Conservation (phyloP, 1,140 invertebrate genomes). For the Platorchestia sp. region DNA sequence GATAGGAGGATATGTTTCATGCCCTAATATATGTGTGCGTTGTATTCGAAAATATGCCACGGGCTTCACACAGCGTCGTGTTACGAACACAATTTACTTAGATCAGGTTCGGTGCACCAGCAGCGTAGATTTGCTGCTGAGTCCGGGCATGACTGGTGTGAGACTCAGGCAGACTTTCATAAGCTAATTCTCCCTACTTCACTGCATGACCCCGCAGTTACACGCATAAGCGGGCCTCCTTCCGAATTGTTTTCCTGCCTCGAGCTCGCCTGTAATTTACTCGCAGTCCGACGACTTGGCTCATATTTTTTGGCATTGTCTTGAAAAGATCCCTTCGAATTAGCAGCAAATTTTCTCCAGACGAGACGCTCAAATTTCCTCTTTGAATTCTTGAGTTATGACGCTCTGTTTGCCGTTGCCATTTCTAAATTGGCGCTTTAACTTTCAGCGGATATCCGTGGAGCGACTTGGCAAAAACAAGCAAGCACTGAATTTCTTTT, state of each 20-base stretch:
- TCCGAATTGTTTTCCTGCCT: background rate
- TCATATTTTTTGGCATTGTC: background rate
- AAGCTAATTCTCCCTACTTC: background rate
- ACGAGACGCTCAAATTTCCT: background rate
- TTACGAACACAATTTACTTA: too few species aligned
- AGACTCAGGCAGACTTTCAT: background rate
- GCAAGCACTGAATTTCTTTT: background rate
- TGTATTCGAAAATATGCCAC: background rate
- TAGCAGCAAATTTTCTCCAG: background rate
- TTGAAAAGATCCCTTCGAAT: background rate
- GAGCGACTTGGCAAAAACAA: background rate
- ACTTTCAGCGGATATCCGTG: background rate
- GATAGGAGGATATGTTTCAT: too few species aligned
- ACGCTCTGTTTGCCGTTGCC: background rate
- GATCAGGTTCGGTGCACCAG: background rate
- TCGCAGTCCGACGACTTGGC: background rate
- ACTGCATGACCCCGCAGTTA: background rate
- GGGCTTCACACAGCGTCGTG: background rate
- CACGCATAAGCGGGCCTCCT: background rate
- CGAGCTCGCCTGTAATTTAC: background rate
- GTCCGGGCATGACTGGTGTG: too few species aligned
- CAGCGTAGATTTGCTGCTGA: too few species aligned
- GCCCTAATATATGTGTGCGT: background rate
- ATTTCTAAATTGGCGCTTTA: background rate
- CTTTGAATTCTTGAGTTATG: background rate